Conservation (phyloP, 1,140 invertebrate genomes). For the Adelges cooleyi region DNA sequence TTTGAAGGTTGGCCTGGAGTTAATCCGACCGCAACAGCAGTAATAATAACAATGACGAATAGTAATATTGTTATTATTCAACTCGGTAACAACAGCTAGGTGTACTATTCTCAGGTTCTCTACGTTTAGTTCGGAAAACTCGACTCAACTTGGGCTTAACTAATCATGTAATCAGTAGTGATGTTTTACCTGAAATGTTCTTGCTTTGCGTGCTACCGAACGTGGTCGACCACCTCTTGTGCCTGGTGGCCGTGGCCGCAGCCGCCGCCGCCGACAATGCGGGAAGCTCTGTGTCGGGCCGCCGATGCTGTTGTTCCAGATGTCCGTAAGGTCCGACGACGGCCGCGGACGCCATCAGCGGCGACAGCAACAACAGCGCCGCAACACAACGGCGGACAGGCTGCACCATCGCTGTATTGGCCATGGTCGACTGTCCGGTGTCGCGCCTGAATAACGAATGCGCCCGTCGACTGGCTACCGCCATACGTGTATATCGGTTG, state of each 20-base stretch:
- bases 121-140: too few species aligned
- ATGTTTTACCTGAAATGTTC: constrained; percentile 2
- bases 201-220: constrained; percentile 5
- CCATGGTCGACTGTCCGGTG: constrained; percentile 13
- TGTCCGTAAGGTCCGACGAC: not conserved
- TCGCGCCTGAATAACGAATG: not conserved
- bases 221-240: constrained; percentile 21
- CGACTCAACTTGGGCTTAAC: too few species aligned
- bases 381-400: not conserved
- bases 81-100: too few species aligned
- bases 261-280: not conserved
- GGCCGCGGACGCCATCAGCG: not conserved
- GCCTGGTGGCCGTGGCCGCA: not conserved
- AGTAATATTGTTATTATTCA: too few species aligned
- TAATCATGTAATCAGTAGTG: too few species aligned
- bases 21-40: too few species aligned
- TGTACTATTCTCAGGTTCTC: too few species aligned
- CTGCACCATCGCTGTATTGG: not conserved
- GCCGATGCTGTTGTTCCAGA: not conserved
- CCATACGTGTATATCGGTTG: not conserved
- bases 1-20: too few species aligned
- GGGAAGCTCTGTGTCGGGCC: not conserved
- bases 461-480: not conserved
- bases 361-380: not conserved
- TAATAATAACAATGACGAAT: too few species aligned